Conservation (phyloP, 2,888 invertebrate species). For the Noctua comes region DNA sequence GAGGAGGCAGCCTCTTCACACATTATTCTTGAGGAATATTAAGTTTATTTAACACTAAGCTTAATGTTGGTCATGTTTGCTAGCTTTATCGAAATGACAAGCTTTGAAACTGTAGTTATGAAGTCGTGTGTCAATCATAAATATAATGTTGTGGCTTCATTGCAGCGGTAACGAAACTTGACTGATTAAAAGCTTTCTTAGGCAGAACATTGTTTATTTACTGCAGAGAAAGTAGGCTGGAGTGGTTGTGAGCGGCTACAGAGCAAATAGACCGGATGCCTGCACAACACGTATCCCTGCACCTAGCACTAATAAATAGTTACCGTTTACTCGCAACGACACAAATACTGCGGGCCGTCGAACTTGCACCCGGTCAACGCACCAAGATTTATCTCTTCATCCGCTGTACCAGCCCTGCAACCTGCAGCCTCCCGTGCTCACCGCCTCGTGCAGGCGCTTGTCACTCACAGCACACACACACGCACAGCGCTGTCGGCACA, state of each 20-base stretch:
- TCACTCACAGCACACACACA: constrained; percentile 62
- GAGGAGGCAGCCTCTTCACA: constrained; percentile 3
- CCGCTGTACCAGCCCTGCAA: constrained; percentile 70
- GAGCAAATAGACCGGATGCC: constrained; percentile 65
- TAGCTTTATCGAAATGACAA: constrained; percentile 10
- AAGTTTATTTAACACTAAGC: background rate
- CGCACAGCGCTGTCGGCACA: constrained; percentile 58
- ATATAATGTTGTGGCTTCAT: constrained; percentile 19
- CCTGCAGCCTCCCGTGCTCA: constrained; percentile 66
- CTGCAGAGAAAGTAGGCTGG: constrained; percentile 61
- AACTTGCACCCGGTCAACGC: constrained; percentile 83
- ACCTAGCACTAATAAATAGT: constrained; percentile 71
- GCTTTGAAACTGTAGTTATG: constrained; percentile 8
- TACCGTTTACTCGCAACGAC: constrained; percentile 76
- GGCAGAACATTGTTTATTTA: constrained; percentile 60
- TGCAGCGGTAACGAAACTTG: constrained; percentile 11
- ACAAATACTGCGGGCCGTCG: constrained; percentile 74
- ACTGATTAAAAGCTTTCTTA: constrained; percentile 42
- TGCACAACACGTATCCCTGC: constrained; percentile 54
- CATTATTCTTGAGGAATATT: background rate
- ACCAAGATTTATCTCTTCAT: constrained; percentile 78
- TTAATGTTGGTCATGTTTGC: constrained; percentile 2
- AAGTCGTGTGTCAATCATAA: constrained; percentile 33
- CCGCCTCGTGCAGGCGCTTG: constrained; percentile 48
- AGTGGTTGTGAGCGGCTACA: constrained; percentile 32